Base-by-base conservation (phyloP, 1,140 invertebrate genomes). In the Diabrotica undecimpunctata region DNA sequence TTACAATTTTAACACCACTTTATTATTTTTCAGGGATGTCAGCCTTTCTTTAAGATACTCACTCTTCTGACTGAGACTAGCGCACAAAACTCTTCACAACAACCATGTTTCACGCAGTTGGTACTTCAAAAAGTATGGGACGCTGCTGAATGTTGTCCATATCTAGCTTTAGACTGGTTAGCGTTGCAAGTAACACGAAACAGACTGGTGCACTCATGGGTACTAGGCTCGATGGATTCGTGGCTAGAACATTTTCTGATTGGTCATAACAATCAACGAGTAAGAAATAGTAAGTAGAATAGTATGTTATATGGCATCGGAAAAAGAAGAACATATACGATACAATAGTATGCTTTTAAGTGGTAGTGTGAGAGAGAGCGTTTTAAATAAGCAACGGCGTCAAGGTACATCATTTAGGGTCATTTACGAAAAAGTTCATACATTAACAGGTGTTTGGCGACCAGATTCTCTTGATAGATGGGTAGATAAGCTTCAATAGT, bases 211-310 rank as follows among this genome's bases (percentile, higher is more conserved):
- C 93, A 95, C 79, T 84, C 88, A 52, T 96, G 93, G 90, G 93
- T 95, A 0, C 82, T 97, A 8, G 88, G 89, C 72, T 91, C 90
- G 10, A 85, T 95, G 69, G 93, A 96, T 60, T 88, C 84, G 5
- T 96, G 94, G 94, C 83, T 96, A 46, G 93, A 97, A 80, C 87
- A 91, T 66, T 96, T 94, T 78, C 82, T 97, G 8, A 85, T 97
- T 54, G 92, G 88, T 11, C 90, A 96, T 73, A 85, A 84, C 54
- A 94, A 94, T 78, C 91, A 91, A 64, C 80, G 94, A 38, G 95
- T 97, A 57, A 83, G 95, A 54, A 91, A 89, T 77, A 86, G 88
- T 90, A 79, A 78, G 79, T 70, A 51, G 12, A 12, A 50, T 56
- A 11, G n/a, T 53, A 50, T 67, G 11, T 54, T 8, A 12, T 38